A percentile compares a stretch with the other conserved stretches of the same genome.
Evolutionary conservation across 2,888 invertebrate species (phyloP).

Genomic region (Lysandra coridon): DNA sequence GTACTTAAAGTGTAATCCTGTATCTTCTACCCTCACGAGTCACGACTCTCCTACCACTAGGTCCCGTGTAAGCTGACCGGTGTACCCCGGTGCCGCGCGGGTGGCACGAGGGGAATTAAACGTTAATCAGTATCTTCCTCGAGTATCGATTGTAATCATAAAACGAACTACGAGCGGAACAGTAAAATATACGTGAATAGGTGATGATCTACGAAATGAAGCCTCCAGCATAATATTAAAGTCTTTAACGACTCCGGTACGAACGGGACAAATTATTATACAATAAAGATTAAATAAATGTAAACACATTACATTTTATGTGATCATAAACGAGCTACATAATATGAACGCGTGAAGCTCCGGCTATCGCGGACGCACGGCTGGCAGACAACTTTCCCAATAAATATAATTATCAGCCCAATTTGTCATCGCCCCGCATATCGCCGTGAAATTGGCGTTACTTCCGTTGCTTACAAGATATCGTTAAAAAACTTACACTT

Average conservation of each 20-base stretch:
- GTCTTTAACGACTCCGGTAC: background rate
- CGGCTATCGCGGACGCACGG: background rate
- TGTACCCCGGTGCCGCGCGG: background rate
- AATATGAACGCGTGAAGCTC: background rate
- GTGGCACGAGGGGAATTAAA: no score
- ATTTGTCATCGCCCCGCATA: background rate
- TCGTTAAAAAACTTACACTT: background rate
- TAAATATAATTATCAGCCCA: background rate
- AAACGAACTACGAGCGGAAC: background rate
- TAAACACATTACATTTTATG: constrained; percentile 21
- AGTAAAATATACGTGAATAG: background rate
- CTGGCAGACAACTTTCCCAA: background rate
- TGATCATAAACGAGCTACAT: constrained; percentile 22
- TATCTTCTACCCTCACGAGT: background rate
- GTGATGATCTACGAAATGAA: background rate
- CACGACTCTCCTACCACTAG: background rate
- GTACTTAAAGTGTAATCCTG: background rate
- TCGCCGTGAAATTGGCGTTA: background rate
- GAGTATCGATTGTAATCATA: background rate
- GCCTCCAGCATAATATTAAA: background rate
- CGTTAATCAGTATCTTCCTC: no score
- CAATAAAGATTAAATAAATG: constrained; percentile 25
- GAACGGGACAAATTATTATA: background rate
- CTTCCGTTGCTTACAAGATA: background rate
- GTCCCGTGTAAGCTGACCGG: background rate